Percentiles rank a stretch among this genome's conserved stretches.
These are phyloP conservation scores for Streptopelia turtur DNA, from an alignment of 2,797 vertebrate species.

Conservation along the genomic window DNA sequence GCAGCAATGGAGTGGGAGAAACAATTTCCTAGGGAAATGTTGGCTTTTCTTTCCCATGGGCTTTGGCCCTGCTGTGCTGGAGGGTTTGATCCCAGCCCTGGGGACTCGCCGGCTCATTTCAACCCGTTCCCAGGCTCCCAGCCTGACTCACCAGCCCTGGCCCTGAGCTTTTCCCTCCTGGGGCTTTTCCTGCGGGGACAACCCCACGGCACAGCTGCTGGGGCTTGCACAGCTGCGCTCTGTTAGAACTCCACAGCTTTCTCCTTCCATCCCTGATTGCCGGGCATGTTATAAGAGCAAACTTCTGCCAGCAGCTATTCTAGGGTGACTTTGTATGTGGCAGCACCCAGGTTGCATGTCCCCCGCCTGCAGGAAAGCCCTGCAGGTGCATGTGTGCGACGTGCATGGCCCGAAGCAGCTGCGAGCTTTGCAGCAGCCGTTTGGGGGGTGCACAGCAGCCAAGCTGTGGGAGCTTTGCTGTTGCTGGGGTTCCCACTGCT, in stretches of 20 bases:
- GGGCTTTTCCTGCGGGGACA: background rate
- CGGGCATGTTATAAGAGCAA: background rate
- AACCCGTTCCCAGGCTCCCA: background rate
- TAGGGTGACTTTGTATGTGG: fast-evolving
- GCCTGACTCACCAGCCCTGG: background rate
- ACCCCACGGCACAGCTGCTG: background rate
- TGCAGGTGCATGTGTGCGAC: fast-evolving
- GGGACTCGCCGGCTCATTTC: fast-evolving
- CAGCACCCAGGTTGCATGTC: fast-evolving
- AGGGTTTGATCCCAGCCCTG: background rate
- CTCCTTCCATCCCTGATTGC: background rate
- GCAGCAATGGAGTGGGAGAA: background rate
- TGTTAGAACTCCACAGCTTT: background rate
- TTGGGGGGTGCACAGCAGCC: fast-evolving
- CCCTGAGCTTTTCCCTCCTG: background rate
- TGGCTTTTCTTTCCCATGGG: background rate
- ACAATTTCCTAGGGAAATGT: background rate
- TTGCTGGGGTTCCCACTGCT: fast-evolving
- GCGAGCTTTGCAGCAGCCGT: background rate
- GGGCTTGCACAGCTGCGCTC: background rate
- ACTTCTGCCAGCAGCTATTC: fast-evolving
- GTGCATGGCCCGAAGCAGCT: background rate
- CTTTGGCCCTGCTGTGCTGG: background rate
- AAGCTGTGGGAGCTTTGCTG: fast-evolving
- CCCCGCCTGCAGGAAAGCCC: background rate